These are phyloP conservation scores for Zalophus californianus DNA, from an alignment of 2,797 vertebrate genomes.

Conservation along the genomic window DNA sequence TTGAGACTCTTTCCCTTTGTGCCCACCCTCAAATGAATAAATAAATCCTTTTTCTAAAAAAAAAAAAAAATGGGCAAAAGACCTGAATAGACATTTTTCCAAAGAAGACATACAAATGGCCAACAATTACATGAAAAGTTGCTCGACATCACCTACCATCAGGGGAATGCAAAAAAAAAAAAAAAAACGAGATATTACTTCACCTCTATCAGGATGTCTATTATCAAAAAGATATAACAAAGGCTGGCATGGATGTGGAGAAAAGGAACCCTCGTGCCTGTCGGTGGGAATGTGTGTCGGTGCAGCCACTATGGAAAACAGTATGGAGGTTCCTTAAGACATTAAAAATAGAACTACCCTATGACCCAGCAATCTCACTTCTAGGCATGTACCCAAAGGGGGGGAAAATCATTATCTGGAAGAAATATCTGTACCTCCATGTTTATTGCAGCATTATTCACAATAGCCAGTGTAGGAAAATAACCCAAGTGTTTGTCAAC, in stretches of 20 bases:
- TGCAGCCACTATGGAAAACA: neutral
- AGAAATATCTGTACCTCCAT: neutral
- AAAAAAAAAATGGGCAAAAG: neutral
- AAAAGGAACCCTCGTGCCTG: neutral
- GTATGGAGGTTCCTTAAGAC: neutral
- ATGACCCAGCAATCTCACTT: neutral
- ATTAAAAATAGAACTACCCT: neutral
- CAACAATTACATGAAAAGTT: neutral
- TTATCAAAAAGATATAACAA: neutral
- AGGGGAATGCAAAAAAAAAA: neutral
- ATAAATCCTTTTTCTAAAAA: too few species aligned
- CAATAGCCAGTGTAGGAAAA: neutral
- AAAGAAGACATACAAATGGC: neutral
- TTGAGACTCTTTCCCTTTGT: too few species aligned
- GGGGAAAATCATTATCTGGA: neutral
- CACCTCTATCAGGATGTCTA: neutral
- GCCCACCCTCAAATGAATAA: too few species aligned
- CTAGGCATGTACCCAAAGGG: too few species aligned
- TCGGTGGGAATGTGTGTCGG: neutral
- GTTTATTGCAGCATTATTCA: neutral
- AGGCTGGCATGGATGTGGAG: neutral
- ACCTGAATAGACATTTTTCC: neutral
- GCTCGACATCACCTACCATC: neutral
- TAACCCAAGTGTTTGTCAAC: neutral
- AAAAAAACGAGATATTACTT: neutral